Percentiles rank a stretch among this genome's conserved stretches.
Conservation (phyloP, 37 sponge, comb jelly and placozoan genomes). For the Haliclona indistincta region DNA sequence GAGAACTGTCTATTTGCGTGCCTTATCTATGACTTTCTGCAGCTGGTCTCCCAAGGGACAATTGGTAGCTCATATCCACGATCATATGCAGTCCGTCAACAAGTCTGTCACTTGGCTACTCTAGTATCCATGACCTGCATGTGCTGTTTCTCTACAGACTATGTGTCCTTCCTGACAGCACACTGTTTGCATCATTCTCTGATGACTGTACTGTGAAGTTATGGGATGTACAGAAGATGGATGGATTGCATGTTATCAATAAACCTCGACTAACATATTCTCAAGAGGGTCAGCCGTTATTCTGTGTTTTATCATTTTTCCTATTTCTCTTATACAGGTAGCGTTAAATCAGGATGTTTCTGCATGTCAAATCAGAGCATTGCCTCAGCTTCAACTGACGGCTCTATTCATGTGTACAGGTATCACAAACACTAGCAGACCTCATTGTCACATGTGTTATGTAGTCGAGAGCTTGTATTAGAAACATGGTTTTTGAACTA, state of each 20-base stretch:
- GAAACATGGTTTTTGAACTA: background rate
- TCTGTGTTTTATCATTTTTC: background rate
- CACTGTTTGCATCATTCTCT: constrained; percentile 88
- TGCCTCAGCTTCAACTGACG: constrained; percentile 60
- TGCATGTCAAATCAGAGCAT: constrained; percentile 37
- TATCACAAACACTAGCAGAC: background rate
- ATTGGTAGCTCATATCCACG: constrained; percentile 85
- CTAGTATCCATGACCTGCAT: background rate
- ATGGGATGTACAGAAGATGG: constrained; percentile 84
- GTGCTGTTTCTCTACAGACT: constrained; percentile 35
- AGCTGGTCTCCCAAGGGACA: constrained; percentile 86
- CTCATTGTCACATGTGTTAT: background rate
- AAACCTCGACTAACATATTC: constrained; percentile 59
- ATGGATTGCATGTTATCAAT: constrained; percentile 62
- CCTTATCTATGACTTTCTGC: background rate
- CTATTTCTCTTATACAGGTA: constrained; percentile 13
- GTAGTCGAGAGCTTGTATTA: background rate
- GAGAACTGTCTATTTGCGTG: background rate
- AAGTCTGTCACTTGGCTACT: constrained; percentile 32
- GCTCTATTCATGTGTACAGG: constrained; percentile 45
- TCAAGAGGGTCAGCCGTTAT: constrained; percentile 12
- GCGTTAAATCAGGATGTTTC: constrained; percentile 52
- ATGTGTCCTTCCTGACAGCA: constrained; percentile 42
- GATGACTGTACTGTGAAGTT: constrained; percentile 86
- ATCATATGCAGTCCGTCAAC: constrained; percentile 88